These are phyloP conservation scores for Aporophyla nigra DNA, from an alignment of 2,888 invertebrate genomes.

Conservation along the genomic window DNA sequence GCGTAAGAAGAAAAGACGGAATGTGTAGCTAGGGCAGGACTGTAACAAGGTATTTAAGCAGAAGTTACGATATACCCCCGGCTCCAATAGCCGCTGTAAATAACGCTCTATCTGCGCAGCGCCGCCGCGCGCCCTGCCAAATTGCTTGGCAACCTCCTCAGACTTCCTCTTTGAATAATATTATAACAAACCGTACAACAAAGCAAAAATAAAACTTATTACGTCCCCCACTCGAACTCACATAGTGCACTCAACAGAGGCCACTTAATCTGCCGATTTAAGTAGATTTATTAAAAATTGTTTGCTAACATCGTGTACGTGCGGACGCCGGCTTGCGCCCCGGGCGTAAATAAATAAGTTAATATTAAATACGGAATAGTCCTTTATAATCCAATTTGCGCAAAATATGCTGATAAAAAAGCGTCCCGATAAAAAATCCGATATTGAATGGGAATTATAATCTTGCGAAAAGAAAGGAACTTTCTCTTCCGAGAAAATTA, in stretches of 20 bases:
- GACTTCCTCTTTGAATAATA: constrained; percentile 89
- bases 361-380: constrained; percentile 62
- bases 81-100: constrained; percentile 86
- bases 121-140: constrained; percentile 85
- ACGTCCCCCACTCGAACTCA: constrained; percentile 66
- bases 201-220: constrained; percentile 82
- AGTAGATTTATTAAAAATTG: constrained; percentile 53
- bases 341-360: constrained; percentile 63
- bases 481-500: constrained; percentile 78
- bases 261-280: constrained; percentile 46
- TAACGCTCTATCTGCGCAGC: constrained; percentile 85
- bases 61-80: constrained; percentile 84
- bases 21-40: constrained; percentile 73
- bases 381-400: constrained; percentile 65
- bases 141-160: constrained; percentile 89
- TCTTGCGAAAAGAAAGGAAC: constrained; percentile 73
- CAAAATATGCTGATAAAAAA: constrained; percentile 64
- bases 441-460: constrained; percentile 72
- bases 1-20: constrained; percentile 70
- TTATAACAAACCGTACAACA: constrained; percentile 85
- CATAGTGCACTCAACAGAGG: constrained; percentile 42
- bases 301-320: constrained; percentile 40
- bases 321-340: constrained; percentile 31
- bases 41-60: constrained; percentile 87
- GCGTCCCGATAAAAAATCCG: constrained; percentile 67